Evolutionary conservation across 2,113 vertebrate genomes (phyloP).

Genomic region (Urocynchramus pylzowi): DNA sequence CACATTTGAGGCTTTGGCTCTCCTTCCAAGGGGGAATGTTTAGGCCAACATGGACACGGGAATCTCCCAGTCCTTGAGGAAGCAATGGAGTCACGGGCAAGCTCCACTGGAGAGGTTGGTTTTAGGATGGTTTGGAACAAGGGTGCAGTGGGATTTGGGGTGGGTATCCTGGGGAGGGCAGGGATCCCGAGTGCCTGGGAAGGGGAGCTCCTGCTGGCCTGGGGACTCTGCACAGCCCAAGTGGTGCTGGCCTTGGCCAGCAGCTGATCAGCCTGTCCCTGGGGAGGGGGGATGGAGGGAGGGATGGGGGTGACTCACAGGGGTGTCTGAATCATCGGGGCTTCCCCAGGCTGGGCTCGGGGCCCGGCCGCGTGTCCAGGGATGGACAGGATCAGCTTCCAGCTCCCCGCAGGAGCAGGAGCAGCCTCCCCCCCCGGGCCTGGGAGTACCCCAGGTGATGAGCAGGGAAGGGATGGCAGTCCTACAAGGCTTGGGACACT

Average conservation of each 20-base stretch:
- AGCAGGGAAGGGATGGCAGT: fast-evolving
- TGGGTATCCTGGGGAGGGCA: fast-evolving
- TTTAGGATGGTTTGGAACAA: fast-evolving
- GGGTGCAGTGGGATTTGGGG: not conserved
- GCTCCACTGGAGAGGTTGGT: not conserved
- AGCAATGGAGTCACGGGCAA: not conserved
- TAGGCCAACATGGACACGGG: fast-evolving
- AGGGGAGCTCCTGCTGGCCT: not conserved
- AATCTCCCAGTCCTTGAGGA: not conserved
- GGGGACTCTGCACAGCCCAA: not conserved
- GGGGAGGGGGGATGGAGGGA: not conserved
- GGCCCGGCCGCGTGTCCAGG: not conserved
- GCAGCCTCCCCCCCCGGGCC: not conserved
- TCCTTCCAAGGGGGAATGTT: not conserved
- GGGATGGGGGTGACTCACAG: not conserved
- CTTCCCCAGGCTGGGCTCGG: not conserved
- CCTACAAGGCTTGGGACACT: fast-evolving
- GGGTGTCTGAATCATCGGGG: not conserved
- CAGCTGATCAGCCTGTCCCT: fast-evolving
- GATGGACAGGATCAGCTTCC: not conserved
- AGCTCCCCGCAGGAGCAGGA: not conserved
- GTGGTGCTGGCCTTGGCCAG: not conserved
- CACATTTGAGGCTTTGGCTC: not conserved
- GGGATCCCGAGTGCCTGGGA: not conserved
- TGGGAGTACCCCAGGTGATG: fast-evolving